Evolutionary conservation across 2,797 vertebrate genomes (phyloP), one percentile per base, ranked within the genome.

Genomic region (Gobionotothen gibberifrons): DNA sequence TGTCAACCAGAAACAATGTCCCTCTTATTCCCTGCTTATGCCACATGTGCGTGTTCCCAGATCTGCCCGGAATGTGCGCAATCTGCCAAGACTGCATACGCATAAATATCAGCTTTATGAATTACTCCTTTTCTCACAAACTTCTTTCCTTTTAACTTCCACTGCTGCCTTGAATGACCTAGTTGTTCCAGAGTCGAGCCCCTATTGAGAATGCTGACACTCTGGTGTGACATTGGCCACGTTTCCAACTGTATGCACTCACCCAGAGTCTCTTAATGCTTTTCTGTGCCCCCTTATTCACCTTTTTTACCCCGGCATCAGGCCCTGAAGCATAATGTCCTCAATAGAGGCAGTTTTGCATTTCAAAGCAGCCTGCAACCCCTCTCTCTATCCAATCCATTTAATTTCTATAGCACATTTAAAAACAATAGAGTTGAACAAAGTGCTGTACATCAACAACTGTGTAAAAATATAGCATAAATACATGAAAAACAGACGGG

Each of bases 351-450:
- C 0, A 42, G 63, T 63, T 90, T 84, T 64, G 74, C 85, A 86
- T 91, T 88, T 88, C 82, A 87, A 88, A 89, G 63, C 58, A 67
- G 14, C 46, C n/a, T 21, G 8, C 9, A 7, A 48, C 71, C 49
- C 17, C 16, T 21, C 19, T 11, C 40, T 5, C 1, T 39, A 43
- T 40, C 40, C 4, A 26, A 26, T 26, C 26, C 26, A 26, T 26
- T 26, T 26, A 0, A 26, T 26, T 26, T 26, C 26, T 26, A 26
- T 26, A 26, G 4, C 26, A 26, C 26, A 26, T 26, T 26, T 26
- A 26, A 26, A 26, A 26, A 26, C 26, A 5, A 26, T 4, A 26
- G 4, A 26, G 26, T 26, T 26, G 26, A 26, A 26, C 26, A 26
- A 26, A 26, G 26, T 26, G 26, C 26, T 26, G 26, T 26, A 1